Evolutionary conservation across 2,797 vertebrate genomes (phyloP), one percentile per base, ranked within the genome.

Genomic region (Furcifer pardalis): DNA sequence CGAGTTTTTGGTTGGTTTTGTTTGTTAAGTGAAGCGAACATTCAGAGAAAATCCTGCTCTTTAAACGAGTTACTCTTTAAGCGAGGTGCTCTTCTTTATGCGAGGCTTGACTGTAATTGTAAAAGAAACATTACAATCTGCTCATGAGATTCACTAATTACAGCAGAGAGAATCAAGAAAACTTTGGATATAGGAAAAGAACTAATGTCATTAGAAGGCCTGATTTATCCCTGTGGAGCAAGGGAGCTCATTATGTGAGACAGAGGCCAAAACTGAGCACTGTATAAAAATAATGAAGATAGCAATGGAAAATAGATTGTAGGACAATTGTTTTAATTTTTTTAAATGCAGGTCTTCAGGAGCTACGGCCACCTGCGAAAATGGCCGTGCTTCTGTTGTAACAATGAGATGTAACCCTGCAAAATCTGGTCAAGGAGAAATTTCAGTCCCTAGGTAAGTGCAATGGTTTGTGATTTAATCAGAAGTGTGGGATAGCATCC

Each of bases 401-500:
- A 97, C 95, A 7, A 95, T 99, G 91, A 97, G 98, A 77, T 99
- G 98, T 92, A 97, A 97, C 90, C 97, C 97, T 44, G 92, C 94
- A 77, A 98, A 96, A 93, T 95, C 88, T 35, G 91, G 88, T 19
- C 95, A 95, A 84, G 98, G 98, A 86, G 95, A 97, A 78, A 97
- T 99, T 86, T 97, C 96, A 3, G 97, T 98, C 86, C 97, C 98
- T 86, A 98, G 97, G 98, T 99, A 96, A 84, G 87, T 75, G 79
- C 76, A 32, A 83, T 1, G 40, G 30, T 60, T 79, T 82, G 27
- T 66, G 2, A 27, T 73, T 4, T 52, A 42, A 4, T 23, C 27
- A 27, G 44, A 25, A 30, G 7, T 42, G 13, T 19, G 17, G 37
- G 79, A 74, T 30, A 0, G 21, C 40, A 74, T 72, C 7, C 87